Percentiles rank a stretch among this genome's conserved stretches.
Conservation (phyloP, 1,140 invertebrate genomes). For the Branchinecta lindahli region DNA sequence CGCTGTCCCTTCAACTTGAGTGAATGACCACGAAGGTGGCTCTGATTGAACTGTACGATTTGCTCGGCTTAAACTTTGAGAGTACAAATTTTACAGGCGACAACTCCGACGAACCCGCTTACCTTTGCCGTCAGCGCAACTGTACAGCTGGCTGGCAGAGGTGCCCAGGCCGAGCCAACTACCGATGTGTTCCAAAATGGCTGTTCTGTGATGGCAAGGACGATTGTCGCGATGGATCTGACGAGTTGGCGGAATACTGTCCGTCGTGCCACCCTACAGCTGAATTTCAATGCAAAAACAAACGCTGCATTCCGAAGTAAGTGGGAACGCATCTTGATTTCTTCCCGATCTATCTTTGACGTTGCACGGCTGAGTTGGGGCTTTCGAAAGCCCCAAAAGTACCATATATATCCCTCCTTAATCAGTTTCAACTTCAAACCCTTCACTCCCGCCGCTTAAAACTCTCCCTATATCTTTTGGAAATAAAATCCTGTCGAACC, state of each 20-base stretch:
- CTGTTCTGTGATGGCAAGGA: slow-evolving; percentile 89
- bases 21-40: no score
- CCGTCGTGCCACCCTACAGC: slow-evolving; percentile 67
- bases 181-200: slow-evolving; percentile 87
- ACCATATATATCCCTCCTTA: no score
- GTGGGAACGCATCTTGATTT: slow-evolving; percentile 18
- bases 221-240: slow-evolving; percentile 45
- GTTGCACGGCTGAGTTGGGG: not conserved
- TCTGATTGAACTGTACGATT: no score
- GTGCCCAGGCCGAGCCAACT: slow-evolving; percentile 73
- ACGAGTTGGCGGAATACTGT: slow-evolving; percentile 74
- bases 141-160: slow-evolving; percentile 81
- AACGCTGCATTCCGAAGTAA: slow-evolving; percentile 71
- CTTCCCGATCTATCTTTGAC: no score
- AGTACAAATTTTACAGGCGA: slow-evolving; percentile 42
- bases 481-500: no score
- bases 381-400: no score
- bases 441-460: no score
- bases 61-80: no score
- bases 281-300: slow-evolving; percentile 85
- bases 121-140: slow-evolving; percentile 68
- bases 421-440: no score
- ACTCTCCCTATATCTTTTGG: no score
- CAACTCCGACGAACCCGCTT: slow-evolving; percentile 82
- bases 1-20: no score